These are phyloP conservation scores for Actinemys pallida DNA, from an alignment of 2,113 vertebrate genomes.

Conservation along the genomic window DNA sequence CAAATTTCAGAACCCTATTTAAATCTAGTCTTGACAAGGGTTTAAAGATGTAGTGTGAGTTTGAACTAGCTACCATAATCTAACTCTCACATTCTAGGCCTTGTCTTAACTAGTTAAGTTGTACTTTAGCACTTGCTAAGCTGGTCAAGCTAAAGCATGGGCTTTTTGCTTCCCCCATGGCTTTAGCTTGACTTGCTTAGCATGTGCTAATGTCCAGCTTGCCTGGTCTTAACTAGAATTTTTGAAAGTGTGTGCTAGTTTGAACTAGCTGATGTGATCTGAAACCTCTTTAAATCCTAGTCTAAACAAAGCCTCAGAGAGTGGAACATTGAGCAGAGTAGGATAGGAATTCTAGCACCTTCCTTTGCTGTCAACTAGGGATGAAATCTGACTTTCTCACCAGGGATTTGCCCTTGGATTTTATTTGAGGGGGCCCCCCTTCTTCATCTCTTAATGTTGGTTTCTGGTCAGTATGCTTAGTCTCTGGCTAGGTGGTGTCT, in stretches of 20 bases:
- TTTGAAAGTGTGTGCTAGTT: not conserved
- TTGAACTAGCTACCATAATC: not conserved
- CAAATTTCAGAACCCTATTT: not conserved
- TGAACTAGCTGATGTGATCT: not conserved
- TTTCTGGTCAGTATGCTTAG: not conserved
- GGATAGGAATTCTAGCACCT: not conserved
- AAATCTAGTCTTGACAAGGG: not conserved
- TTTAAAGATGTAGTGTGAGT: not conserved
- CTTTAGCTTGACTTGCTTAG: not conserved
- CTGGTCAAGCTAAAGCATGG: not conserved
- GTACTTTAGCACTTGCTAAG: not conserved
- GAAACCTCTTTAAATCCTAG: not conserved
- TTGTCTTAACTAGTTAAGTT: not conserved
- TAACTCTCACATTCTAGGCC: not conserved
- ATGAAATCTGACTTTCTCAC: not conserved
- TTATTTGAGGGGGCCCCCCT: fast-evolving
- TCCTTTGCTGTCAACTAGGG: not conserved
- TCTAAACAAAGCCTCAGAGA: not conserved
- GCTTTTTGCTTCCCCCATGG: not conserved
- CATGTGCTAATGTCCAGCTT: not conserved
- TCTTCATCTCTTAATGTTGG: not conserved
- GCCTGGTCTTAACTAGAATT: not conserved
- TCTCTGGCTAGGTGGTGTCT: not conserved
- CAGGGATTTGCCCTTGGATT: not conserved
- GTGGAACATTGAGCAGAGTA: not conserved